Conservation (phyloP, 2,797 vertebrate genomes). For the Valencia hispanica region DNA sequence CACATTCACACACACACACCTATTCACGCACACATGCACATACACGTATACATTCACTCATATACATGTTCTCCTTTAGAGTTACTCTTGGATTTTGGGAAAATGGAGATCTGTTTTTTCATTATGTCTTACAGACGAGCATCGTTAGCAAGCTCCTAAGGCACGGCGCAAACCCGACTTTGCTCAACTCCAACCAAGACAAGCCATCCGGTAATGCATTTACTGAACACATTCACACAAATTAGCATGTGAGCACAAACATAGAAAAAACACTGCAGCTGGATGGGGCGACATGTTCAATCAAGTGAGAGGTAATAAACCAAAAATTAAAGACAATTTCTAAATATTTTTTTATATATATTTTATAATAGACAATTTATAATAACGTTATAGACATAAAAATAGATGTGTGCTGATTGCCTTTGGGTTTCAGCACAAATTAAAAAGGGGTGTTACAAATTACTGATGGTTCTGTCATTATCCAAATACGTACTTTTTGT, state of each 20-base stretch:
- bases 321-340: slow-evolving; percentile 8
- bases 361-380: no score
- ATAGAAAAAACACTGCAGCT: slow-evolving; percentile 5
- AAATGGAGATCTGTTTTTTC: slow-evolving; percentile 45
- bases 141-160: slow-evolving; percentile 90
- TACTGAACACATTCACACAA: slow-evolving; percentile 19
- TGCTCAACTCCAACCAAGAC: slow-evolving; percentile 91
- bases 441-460: slow-evolving; percentile 18
- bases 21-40: no score
- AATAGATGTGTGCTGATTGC: slow-evolving; percentile 17
- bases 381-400: slow-evolving; percentile 6
- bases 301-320: slow-evolving; percentile 42
- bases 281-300: slow-evolving; percentile 20
- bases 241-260: slow-evolving; percentile 22
- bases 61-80: background rate
- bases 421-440: slow-evolving; percentile 12
- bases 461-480: slow-evolving; percentile 32
- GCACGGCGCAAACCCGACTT: slow-evolving; percentile 87
- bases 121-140: slow-evolving; percentile 80
- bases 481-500: slow-evolving; percentile 3
- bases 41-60: no score
- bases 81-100: slow-evolving; percentile 21
- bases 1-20: no score
- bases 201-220: slow-evolving; percentile 89
- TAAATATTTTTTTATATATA: no score